Evolutionary conservation across 2,888 invertebrate species (phyloP), one percentile per base, ranked within the genome.

Genomic region (Chaetogeoica ovagalla): DNA sequence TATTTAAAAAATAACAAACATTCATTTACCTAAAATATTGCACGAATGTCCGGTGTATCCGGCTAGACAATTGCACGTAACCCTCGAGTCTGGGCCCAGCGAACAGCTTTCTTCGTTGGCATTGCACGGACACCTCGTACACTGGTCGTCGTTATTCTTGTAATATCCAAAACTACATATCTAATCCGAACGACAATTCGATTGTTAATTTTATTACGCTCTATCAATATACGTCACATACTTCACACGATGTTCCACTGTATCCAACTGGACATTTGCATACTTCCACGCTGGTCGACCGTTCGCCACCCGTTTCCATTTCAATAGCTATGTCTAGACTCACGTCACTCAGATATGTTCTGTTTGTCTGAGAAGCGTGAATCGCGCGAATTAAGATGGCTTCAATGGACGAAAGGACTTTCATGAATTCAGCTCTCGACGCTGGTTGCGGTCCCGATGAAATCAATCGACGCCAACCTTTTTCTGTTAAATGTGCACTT

Each of bases 181-280:
- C 86, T 87, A 84, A 66, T 30, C 30, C 30, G 30, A 9, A 43
- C 43, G 43, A 43, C n/a, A 48, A 23, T 48, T 8, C 23, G 7
- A 3, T 23, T 21, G 30, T 17, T 8, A 57, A 57, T n/a, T 1
- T 30, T 7, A n/a, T 6, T 57, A 57, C 19, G 30, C 0, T 62
- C 15, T 30, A 30, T 4, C 30, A 30, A 2, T 62, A 62, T 2
- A 71, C 11, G 23, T 15, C 57, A 81, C 82, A 83, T 84, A 89
- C 89, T 86, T 96, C 95, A 85, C 96, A 96, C 74, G 95, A 95
- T 0, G 91, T 91, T 77, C 96, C 96, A 15, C 87, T 87, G 85
- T 95, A 95, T 1, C 94, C 96, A 0, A 87, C 85, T 0, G 95
- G 95, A 85, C 97, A 97, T 73, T 90, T 88, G 86, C 97, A 98